Percentiles rank a stretch among this genome's conserved stretches.
Evolutionary conservation across 1,140 invertebrate species (phyloP).

Genomic region (Potamilus streckersoni): DNA sequence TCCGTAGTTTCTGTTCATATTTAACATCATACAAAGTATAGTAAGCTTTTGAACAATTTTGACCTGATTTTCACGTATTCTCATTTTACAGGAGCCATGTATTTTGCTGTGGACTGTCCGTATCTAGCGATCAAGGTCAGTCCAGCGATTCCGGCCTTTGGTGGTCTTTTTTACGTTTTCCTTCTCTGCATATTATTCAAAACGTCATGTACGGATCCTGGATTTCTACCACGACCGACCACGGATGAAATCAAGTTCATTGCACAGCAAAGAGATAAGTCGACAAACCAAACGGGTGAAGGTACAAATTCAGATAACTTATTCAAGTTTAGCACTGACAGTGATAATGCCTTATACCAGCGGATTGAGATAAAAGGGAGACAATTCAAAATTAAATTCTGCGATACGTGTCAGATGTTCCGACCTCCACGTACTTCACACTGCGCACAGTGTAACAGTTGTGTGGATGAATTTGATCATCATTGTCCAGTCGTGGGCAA

Average conservation of each 20-base stretch:
- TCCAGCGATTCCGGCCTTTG: conserved; percentile 27
- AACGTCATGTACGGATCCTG: conserved; percentile 27
- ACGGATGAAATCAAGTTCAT: conserved; percentile 18
- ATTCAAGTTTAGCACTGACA: conserved; percentile 5
- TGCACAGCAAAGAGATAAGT: conserved; percentile 19
- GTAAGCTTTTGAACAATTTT: too few species aligned
- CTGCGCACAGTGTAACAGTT: conserved; percentile 30
- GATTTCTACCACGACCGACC: conserved; percentile 24
- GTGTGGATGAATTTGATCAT: conserved; percentile 30
- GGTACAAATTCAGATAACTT: not conserved
- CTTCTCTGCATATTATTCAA: conserved; percentile 19
- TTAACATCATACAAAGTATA: too few species aligned
- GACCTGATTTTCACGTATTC: too few species aligned
- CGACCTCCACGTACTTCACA: conserved; percentile 27
- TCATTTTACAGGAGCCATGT: conserved; percentile 18
- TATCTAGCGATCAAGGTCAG: conserved; percentile 25
- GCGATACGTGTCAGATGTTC: conserved; percentile 29
- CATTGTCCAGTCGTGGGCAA: conserved; percentile 31
- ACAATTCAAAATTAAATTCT: conserved; percentile 24
- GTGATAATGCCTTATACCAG: conserved; percentile 1
- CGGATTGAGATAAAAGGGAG: conserved; percentile 24
- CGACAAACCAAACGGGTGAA: not conserved
- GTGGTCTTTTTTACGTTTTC: conserved; percentile 22
- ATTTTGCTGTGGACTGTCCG: conserved; percentile 28
- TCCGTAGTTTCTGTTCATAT: too few species aligned